phyloP scores from a whole-genome alignment of 2,888 invertebrate genomes.

The Hypselothyrea guttata region DNA sequence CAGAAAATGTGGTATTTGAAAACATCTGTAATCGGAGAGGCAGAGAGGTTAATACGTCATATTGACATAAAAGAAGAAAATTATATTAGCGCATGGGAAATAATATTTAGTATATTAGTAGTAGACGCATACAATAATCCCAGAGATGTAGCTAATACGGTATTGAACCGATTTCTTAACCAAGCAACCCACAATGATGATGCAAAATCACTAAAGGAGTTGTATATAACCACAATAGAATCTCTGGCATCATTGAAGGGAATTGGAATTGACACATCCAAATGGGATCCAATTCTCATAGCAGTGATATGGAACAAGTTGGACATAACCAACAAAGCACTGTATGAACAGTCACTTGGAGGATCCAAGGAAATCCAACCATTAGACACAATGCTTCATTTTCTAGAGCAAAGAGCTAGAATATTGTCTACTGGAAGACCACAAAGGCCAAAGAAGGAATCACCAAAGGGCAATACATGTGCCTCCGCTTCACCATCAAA shows the following conservation, averaged over 20 bases:
- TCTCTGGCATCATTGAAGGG: background rate
- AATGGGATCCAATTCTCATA: background rate
- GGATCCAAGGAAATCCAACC: background rate
- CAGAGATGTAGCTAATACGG: background rate
- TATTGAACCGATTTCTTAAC: background rate
- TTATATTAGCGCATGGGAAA: background rate
- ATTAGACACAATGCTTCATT: background rate
- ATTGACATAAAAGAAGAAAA: constrained; percentile 4
- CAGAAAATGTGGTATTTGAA: constrained; percentile 4
- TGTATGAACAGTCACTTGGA: constrained; percentile 3
- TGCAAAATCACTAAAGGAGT: background rate
- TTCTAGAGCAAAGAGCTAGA: background rate
- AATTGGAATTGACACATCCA: background rate
- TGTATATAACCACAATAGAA: background rate
- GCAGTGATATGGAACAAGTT: background rate
- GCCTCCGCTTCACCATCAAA: background rate
- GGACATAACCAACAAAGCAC: background rate
- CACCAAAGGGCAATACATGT: background rate
- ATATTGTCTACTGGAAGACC: background rate
- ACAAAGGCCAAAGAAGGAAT: background rate
- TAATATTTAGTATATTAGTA: no score
- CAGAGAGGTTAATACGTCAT: constrained; percentile 2
- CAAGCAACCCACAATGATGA: background rate
- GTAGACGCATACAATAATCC: background rate
- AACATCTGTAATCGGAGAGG: background rate